Percentiles rank a stretch among this genome's conserved stretches.
Conservation (phyloP, 2,797 vertebrate genomes). For the Simalia tracyae region DNA sequence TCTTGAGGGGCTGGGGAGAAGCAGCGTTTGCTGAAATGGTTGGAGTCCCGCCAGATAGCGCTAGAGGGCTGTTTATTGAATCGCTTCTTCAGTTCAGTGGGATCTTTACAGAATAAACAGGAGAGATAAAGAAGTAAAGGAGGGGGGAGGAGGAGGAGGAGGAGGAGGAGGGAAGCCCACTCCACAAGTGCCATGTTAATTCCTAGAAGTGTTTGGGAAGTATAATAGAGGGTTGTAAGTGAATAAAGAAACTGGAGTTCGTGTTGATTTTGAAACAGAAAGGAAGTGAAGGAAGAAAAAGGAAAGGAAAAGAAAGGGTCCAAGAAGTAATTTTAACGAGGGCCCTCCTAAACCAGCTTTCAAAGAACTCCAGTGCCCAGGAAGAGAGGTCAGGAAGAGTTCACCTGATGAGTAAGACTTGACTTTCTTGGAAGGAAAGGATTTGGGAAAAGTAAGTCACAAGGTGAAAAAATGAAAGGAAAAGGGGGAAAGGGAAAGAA, state of each 20-base stretch:
- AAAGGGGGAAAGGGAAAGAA: neutral
- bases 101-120: conserved; percentile 37
- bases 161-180: neutral
- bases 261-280: conserved; percentile 11
- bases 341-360: conserved; percentile 70
- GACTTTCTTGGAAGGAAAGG: conserved; percentile 54
- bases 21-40: conserved; percentile 1
- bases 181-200: conserved; percentile 33
- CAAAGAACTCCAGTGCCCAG: conserved; percentile 75
- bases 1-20: neutral
- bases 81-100: neutral
- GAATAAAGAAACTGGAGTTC: conserved; percentile 66
- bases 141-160: neutral
- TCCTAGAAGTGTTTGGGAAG: conserved; percentile 17
- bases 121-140: conserved; percentile 26
- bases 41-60: conserved; percentile 91
- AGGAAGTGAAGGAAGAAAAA: neutral
- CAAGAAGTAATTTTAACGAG: conserved; percentile 68
- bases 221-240: conserved; percentile 11
- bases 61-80: conserved; percentile 85
- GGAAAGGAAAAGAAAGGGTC: neutral
- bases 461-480: conserved; percentile 41
- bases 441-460: conserved; percentile 37
- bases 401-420: conserved; percentile 72
- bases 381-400: conserved; percentile 84